Evolutionary conservation across 2,888 invertebrate species (phyloP), one percentile per base, ranked within the genome.

Genomic region (Schizotus pectinicornis): DNA sequence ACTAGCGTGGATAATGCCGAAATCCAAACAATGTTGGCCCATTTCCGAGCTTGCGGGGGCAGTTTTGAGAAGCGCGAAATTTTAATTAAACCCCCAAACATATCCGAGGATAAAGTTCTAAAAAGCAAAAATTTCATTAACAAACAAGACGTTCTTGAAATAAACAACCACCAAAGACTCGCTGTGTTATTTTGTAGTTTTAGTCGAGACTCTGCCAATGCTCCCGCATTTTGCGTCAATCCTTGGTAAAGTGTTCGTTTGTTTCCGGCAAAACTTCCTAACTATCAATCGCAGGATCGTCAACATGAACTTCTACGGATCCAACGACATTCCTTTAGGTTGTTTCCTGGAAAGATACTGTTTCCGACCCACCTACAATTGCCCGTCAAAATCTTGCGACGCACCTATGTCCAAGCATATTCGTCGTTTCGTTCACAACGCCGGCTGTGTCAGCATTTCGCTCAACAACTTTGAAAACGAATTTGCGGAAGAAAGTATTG

Each of bases 271-370:
- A 46, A 9, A n/a, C 43, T 47, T 58, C 61, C 49, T 59, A 56
- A 48, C 43, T 36, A 51, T 31, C 9, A 37, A 41, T 14, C n/a
- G 22, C 67, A 91, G 91, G 89, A 87, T 94, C 50, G 91, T 94
- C 0, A 88, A 88, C 52, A 98, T 99, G 95, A 92, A 94, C 73
- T 92, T 96, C 81, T 99, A 99, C 79, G 95, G 95, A 0, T 86
- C 89, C 13, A 94, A 96, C 75, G 99, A 99, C 79, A 95, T 98
- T 68, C 92, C 97, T 1, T 81, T 99, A 39, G 98, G 98, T 33
- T 91, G 91, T 62, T 99, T 98, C 76, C 82, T 99, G 39, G 93
- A 96, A 75, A 86, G 91, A 56, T 97, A 96, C 76, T 98, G 97
- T 78, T 93, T 97, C 77, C 88, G 92, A 56, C 83, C 88, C 6